phyloP scores from a whole-genome alignment of 2,797 vertebrate species.

The Diglossa cyanea region DNA sequence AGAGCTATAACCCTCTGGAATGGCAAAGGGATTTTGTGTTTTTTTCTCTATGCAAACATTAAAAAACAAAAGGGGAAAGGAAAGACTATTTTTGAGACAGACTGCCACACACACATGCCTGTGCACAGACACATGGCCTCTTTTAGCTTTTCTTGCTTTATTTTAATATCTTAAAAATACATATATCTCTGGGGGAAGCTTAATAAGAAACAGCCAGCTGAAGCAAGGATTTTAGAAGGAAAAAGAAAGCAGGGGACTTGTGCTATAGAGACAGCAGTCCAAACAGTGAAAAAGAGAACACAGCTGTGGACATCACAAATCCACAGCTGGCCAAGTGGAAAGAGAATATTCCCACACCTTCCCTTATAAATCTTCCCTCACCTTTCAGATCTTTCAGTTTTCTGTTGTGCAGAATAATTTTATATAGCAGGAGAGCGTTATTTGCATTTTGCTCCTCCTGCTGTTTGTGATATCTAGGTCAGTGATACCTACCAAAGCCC shows the following conservation, averaged over 20 bases:
- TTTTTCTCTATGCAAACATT: slow-evolving; percentile 22
- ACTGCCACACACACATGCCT: background rate
- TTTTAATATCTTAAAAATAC: slow-evolving; percentile 35
- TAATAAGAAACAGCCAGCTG: slow-evolving; percentile 34
- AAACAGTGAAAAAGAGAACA: slow-evolving; percentile 43
- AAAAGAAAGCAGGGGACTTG: slow-evolving; percentile 1
- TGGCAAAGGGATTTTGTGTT: background rate
- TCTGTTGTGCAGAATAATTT: slow-evolving; percentile 34
- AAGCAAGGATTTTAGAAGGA: slow-evolving; percentile 26
- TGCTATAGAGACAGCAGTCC: slow-evolving; percentile 1
- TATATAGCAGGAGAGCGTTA: background rate
- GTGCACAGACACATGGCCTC: background rate
- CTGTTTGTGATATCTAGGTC: slow-evolving; percentile 49
- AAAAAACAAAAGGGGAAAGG: slow-evolving; percentile 4
- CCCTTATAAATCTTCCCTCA: slow-evolving; percentile 36
- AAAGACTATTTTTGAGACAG: background rate
- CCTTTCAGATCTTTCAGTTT: slow-evolving; percentile 20
- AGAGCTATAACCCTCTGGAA: slow-evolving; percentile 45
- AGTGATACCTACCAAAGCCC: background rate
- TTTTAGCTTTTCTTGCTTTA: background rate
- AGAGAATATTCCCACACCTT: slow-evolving; percentile 31
- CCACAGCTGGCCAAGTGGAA: slow-evolving; percentile 44
- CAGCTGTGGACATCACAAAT: slow-evolving; percentile 52
- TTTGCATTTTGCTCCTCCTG: slow-evolving; percentile 47
- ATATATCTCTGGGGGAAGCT: background rate